Conservation (phyloP, 2,888 invertebrate genomes). For the Strigamia crassipes region DNA sequence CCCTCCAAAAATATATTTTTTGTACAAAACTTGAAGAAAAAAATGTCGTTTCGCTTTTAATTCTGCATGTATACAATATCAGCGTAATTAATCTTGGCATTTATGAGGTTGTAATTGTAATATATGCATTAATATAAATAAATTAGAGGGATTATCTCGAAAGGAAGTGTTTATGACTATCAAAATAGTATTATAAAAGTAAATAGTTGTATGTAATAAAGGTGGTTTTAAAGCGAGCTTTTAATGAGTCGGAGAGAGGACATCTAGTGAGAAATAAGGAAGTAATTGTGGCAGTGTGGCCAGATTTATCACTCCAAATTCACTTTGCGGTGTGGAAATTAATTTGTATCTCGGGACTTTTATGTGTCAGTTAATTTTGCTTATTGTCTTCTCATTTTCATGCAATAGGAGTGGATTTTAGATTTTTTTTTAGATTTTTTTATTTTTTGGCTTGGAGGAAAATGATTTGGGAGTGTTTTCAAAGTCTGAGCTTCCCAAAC, state of each 20-base stretch:
- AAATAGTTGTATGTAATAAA: background rate
- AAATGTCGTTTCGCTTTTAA: background rate
- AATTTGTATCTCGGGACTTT: too few species aligned
- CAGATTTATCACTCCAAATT: background rate
- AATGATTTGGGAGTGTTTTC: background rate
- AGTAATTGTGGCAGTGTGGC: background rate
- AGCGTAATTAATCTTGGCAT: background rate
- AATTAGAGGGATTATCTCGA: background rate
- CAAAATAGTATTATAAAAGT: background rate
- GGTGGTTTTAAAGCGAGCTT: background rate
- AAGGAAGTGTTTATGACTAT: constrained; percentile 10
- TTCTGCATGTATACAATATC: background rate
- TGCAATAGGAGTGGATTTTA: too few species aligned
- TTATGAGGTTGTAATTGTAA: background rate
- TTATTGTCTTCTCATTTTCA: too few species aligned
- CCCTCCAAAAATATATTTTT: background rate
- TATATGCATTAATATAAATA: background rate
- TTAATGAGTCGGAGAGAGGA: background rate
- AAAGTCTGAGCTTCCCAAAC: background rate
- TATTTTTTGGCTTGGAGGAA: background rate
- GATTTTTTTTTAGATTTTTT: background rate
- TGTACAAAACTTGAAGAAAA: background rate
- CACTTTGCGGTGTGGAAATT: too few species aligned
- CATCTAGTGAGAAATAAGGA: background rate
- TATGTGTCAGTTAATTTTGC: too few species aligned